Percentiles rank a stretch among this genome's conserved stretches.
phyloP scores from a whole-genome alignment of 2,113 vertebrate genomes.

The Conger conger region DNA sequence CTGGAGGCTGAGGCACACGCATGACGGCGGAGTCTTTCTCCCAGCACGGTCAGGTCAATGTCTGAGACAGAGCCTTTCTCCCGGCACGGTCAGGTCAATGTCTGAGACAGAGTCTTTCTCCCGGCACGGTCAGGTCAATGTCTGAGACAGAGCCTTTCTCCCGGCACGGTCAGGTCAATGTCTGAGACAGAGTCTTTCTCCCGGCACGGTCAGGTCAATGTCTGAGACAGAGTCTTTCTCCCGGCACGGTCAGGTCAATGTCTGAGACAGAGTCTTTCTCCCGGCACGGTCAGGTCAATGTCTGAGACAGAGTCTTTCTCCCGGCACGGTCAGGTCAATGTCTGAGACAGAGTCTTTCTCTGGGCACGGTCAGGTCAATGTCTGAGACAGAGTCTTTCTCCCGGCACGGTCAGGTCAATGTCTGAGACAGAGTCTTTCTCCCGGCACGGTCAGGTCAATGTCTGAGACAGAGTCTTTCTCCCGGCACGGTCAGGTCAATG shows the following conservation, averaged over 20 bases:
- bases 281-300: background rate
- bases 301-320: background rate
- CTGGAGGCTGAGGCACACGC: background rate
- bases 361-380: background rate
- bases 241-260: background rate
- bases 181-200: background rate
- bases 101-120: background rate
- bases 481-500: background rate
- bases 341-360: background rate
- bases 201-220: background rate
- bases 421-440: background rate
- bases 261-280: background rate
- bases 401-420: background rate
- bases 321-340: background rate
- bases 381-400: background rate
- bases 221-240: background rate
- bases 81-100: background rate
- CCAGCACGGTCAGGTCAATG: too few species aligned
- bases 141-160: background rate
- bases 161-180: background rate
- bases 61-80: background rate
- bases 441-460: background rate
- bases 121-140: background rate
- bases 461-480: background rate
- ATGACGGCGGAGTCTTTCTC: background rate